A percentile compares a stretch with the other conserved stretches of the same genome.
These are phyloP conservation scores for Rhabdomys dilectus DNA, from an alignment of 2,113 vertebrate genomes.

Conservation along the genomic window DNA sequence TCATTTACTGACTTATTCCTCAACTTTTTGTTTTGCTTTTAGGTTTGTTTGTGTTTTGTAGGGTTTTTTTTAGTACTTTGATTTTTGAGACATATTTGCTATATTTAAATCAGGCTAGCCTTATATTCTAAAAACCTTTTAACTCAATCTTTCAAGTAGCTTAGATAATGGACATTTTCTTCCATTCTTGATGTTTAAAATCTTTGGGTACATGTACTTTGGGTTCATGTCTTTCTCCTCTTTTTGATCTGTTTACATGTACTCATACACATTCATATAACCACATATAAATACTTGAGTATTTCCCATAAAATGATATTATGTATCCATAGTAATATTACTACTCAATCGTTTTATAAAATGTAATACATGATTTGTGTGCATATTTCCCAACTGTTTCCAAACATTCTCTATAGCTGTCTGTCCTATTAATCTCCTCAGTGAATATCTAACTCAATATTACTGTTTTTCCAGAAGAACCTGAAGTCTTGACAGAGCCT, in stretches of 20 bases:
- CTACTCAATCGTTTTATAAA: constrained; percentile 2
- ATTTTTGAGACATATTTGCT: neutral
- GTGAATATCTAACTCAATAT: constrained; percentile 56
- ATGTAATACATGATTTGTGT: neutral
- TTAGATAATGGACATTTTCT: neutral
- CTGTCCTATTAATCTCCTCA: neutral
- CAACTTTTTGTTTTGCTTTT: neutral
- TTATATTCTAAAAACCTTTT: neutral
- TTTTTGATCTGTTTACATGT: neutral
- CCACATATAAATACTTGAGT: neutral
- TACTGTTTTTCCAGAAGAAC: constrained; percentile 87
- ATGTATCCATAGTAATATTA: neutral
- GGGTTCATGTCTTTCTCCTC: neutral
- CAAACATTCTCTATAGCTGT: neutral
- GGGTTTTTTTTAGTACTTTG: neutral
- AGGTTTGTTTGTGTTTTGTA: neutral
- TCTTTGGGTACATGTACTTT: neutral
- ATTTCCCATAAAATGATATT: constrained; percentile 24
- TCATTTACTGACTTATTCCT: neutral
- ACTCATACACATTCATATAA: neutral
- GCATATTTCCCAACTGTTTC: constrained; percentile 10
- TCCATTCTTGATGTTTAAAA: neutral
- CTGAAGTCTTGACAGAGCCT: constrained; percentile 96
- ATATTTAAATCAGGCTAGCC: neutral
- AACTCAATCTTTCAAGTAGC: neutral